Evolutionary conservation across 1,140 invertebrate species (phyloP), one percentile per base, ranked within the genome.

Genomic region (Dysdera silvatica): DNA sequence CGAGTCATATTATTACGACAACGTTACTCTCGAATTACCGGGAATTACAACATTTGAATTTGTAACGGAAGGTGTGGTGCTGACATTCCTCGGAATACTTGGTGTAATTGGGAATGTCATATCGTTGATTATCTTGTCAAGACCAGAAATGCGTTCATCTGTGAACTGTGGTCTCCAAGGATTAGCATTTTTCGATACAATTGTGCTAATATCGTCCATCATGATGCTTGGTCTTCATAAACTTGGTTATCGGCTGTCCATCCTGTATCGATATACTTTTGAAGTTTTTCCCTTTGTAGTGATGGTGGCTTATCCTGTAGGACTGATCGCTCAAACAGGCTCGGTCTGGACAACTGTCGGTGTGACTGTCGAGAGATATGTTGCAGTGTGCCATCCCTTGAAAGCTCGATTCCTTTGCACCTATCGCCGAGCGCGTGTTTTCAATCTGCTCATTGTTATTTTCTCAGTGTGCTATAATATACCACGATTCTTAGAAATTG

Each of bases 321-420:
- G 87, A 2, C 83, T 90, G 69, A 87, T 87, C 4, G 88, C 90
- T 16, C 93, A 82, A 67, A 95, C 92, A 41, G 91, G 90, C 26
- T 93, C 91, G 23, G 90, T 95, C 48, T 98, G 96, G 79, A 81
- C 96, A 66, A 97, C 95, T 0, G 83, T 98, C 52, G 91, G 90
- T 2, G 95, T 98, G 37, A 97, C 95, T 0, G 81, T 96, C 67
- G 95, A 98, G 76, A 82, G 95, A 48, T 98, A 93, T 78, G 88
- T 98, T 41, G 95, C 94, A 1, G 95, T 98, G 0, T 97, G 94
- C 73, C 90, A 95, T 76, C 94, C 93, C 0, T 78, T 97, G 5
- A 82, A 84, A 62, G 91, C 92, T 0, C 81, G 89, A 48, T 87
- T 87, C 0, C 82, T 95, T 43, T 97, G 93, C 76, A 97, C 92